Evolutionary conservation across 2,797 vertebrate genomes (phyloP).

Genomic region (Diplodus sargus): DNA sequence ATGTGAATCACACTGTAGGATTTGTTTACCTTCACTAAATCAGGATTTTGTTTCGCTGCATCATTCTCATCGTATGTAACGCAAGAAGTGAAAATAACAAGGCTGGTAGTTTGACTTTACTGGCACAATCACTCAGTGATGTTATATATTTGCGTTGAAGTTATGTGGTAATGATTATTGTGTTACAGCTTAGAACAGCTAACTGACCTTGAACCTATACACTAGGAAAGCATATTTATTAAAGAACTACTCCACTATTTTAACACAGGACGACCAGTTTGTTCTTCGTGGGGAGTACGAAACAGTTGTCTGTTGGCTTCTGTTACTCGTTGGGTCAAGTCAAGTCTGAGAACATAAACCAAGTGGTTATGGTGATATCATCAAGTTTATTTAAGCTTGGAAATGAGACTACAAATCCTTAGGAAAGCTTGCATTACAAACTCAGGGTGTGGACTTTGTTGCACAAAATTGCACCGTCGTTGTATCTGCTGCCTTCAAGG

Average conservation of each 20-base stretch:
- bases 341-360: too few species aligned
- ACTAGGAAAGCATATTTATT: neutral
- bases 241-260: neutral
- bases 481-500: constrained; percentile 54
- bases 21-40: neutral
- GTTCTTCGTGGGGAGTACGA: too few species aligned
- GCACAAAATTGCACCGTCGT: constrained; percentile 22
- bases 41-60: constrained; percentile 13
- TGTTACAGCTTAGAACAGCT: neutral
- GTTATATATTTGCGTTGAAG: neutral
- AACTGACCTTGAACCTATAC: neutral
- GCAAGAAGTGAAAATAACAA: neutral
- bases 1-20: neutral
- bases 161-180: neutral
- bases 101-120: neutral
- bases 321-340: too few species aligned
- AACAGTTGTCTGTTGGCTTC: too few species aligned
- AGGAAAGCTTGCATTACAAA: neutral
- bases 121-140: neutral
- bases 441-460: neutral
- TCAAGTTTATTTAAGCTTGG: too few species aligned
- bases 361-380: too few species aligned
- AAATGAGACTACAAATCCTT: neutral
- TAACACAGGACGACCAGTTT: too few species aligned
- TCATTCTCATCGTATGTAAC: neutral